A percentile compares a stretch with the other conserved stretches of the same genome.
Conservation (phyloP, 2,888 invertebrate genomes). For the Cosmopolites sordidus region DNA sequence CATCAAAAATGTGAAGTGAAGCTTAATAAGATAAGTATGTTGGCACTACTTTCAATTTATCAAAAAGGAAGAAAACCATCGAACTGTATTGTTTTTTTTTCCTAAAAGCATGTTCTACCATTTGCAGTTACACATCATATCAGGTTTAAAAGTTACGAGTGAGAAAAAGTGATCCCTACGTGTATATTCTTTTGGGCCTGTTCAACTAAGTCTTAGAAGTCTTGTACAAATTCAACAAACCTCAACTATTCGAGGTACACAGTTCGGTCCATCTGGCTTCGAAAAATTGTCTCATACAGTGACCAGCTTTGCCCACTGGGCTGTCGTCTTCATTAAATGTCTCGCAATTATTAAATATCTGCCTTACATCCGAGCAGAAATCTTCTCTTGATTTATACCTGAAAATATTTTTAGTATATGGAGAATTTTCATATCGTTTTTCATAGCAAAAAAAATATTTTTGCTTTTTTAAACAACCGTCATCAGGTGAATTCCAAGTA, state of each 20-base stretch:
- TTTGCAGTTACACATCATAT: too few species aligned
- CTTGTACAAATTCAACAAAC: constrained; percentile 33
- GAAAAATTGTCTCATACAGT: constrained; percentile 88
- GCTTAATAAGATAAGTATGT: too few species aligned
- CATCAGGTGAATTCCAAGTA: too few species aligned
- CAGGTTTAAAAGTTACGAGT: too few species aligned
- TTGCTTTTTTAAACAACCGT: too few species aligned
- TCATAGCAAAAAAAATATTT: too few species aligned
- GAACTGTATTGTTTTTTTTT: too few species aligned
- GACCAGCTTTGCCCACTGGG: constrained; percentile 94
- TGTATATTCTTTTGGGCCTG: constrained; percentile 12
- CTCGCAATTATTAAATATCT: constrained; percentile 97
- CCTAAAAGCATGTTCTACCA: too few species aligned
- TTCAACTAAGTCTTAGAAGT: constrained; percentile 11
- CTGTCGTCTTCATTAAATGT: constrained; percentile 98
- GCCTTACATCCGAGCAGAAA: constrained; percentile 86
- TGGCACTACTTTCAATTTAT: too few species aligned
- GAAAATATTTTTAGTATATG: constrained; percentile 33
- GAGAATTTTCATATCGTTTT: too few species aligned
- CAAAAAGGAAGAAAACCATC: too few species aligned
- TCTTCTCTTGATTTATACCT: constrained; percentile 93
- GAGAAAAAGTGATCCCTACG: not conserved
- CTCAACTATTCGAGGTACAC: constrained; percentile 48
- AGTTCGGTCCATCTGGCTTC: constrained; percentile 83
- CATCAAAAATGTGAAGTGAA: too few species aligned